Percentiles rank a stretch among this genome's conserved stretches.
phyloP scores from a whole-genome alignment of 2,888 invertebrate genomes.

The Germaria angustata region DNA sequence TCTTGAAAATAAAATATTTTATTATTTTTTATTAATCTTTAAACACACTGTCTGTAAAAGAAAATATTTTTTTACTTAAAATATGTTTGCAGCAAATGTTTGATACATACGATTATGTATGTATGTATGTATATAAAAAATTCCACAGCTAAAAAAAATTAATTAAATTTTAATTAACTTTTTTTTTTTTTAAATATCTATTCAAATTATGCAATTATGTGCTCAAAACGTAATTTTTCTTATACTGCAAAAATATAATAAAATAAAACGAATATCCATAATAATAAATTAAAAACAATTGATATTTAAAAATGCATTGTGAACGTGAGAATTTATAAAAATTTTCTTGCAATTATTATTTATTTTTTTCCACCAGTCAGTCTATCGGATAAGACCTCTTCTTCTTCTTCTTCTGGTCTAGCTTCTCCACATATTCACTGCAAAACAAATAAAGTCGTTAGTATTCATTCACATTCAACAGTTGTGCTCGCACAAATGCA shows the following conservation, averaged over 20 bases:
- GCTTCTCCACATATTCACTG: neutral
- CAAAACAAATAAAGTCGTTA: conserved; percentile 49
- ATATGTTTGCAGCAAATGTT: no score
- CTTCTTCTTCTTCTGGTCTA: neutral
- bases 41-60: no score
- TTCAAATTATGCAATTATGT: conserved; percentile 50
- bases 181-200: neutral
- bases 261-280: conserved; percentile 13
- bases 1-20: no score
- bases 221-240: conserved; percentile 7
- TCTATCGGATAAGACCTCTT: neutral
- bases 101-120: no score
- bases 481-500: conserved; percentile 33
- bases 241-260: neutral
- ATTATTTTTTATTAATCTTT: no score
- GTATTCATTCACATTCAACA: conserved; percentile 55
- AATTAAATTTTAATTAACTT: neutral
- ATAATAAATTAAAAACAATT: conserved; percentile 53
- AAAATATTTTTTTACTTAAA: no score
- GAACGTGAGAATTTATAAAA: conserved; percentile 64
- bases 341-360: conserved; percentile 39
- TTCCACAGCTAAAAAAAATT: no score
- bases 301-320: conserved; percentile 62
- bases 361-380: conserved; percentile 10
- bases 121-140: no score